Evolutionary conservation across 2,113 vertebrate species (phyloP).

Genomic region (Corydoras maculifer): DNA sequence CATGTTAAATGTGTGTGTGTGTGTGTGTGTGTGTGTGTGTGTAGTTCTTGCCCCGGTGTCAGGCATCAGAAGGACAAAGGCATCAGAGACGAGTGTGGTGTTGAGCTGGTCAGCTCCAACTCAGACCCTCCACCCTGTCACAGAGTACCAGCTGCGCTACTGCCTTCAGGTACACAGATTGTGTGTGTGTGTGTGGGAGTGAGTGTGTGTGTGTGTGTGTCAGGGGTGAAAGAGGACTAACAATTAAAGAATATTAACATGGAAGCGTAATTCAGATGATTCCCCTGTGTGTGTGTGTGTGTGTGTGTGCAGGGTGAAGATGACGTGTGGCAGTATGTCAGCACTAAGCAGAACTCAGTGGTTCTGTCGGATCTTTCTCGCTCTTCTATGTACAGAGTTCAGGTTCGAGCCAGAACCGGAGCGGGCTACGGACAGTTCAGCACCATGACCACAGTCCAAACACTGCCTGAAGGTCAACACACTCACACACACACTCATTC

Average conservation of each 20-base stretch:
- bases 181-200: not conserved
- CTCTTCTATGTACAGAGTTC: constrained; percentile 65
- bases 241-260: no score
- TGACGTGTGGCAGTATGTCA: constrained; percentile 62
- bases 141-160: constrained; percentile 12
- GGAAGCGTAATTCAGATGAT: no score
- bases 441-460: constrained; percentile 57
- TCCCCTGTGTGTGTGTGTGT: not conserved
- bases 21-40: constrained; percentile 17
- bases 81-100: constrained; percentile 3
- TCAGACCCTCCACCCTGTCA: constrained; percentile 3
- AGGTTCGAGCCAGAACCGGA: constrained; percentile 71
- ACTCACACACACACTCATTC: not conserved
- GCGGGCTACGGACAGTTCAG: constrained; percentile 74
- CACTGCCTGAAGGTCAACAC: constrained; percentile 62
- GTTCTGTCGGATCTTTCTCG: constrained; percentile 61
- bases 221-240: not conserved
- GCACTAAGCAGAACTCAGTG: constrained; percentile 57
- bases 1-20: not conserved
- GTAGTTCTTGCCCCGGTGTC: not conserved
- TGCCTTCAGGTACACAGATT: not conserved
- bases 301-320: constrained; percentile 48
- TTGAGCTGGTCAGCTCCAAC: not conserved
- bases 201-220: not conserved
- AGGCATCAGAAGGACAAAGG: not conserved